phyloP scores from a whole-genome alignment of 2,113 vertebrate species.

The Amphiprion percula region DNA sequence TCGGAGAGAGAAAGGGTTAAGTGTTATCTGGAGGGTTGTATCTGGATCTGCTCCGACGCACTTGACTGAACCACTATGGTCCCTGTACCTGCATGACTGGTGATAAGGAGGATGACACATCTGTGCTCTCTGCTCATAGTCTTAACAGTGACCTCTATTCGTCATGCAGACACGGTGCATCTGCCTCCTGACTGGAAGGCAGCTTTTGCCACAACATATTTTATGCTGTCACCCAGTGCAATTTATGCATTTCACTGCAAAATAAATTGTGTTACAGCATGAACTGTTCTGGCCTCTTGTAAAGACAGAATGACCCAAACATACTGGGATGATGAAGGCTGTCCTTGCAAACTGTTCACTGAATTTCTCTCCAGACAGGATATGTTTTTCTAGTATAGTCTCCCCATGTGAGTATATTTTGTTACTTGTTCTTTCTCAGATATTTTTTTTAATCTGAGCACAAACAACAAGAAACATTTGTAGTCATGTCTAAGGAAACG shows the following conservation, averaged over 20 bases:
- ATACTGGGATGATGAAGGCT: too few relatives aligned
- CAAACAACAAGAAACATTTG: too few relatives aligned
- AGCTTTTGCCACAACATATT: not conserved
- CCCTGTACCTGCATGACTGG: slow-evolving; percentile 71
- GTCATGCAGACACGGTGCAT: slow-evolving; percentile 26
- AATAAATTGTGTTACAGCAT: not conserved
- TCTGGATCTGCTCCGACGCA: slow-evolving; percentile 71
- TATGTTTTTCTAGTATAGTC: too few relatives aligned
- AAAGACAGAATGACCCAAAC: too few relatives aligned
- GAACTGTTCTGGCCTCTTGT: not conserved
- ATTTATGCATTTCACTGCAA: not conserved
- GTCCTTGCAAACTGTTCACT: too few relatives aligned
- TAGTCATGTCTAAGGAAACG: too few relatives aligned
- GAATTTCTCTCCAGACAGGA: too few relatives aligned
- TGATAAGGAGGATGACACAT: slow-evolving; percentile 76
- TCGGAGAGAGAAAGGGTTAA: slow-evolving; percentile 56
- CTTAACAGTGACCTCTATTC: slow-evolving; percentile 52
- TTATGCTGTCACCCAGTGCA: too few relatives aligned
- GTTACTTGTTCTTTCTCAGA: too few relatives aligned
- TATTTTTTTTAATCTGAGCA: too few relatives aligned
- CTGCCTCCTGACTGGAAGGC: slow-evolving; percentile 12
- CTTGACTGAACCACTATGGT: slow-evolving; percentile 70
- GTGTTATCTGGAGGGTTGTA: slow-evolving; percentile 72
- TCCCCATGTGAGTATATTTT: too few relatives aligned
- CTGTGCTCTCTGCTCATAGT: slow-evolving; percentile 49